phyloP scores from a whole-genome alignment of 2,797 vertebrate species.

The Scolopax bukidnonensis region DNA sequence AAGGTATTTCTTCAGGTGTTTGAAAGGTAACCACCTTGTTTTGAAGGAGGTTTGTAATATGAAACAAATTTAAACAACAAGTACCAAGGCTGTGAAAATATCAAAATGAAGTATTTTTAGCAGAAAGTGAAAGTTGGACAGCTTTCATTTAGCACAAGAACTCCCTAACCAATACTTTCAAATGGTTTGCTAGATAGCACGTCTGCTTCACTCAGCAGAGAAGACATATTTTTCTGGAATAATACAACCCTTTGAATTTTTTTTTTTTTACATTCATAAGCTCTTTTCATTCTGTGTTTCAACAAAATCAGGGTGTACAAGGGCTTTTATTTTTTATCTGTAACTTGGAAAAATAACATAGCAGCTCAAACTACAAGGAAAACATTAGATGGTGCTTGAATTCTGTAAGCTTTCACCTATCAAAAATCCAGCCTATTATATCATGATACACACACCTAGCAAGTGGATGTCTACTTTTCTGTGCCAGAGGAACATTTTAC shows the following conservation, averaged over 20 bases:
- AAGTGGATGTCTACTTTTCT: background rate
- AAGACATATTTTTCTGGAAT: constrained; percentile 47
- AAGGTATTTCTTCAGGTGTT: background rate
- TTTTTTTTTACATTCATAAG: constrained; percentile 18
- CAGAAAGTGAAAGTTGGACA: constrained; percentile 27
- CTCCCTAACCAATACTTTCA: constrained; percentile 21
- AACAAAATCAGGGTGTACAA: background rate
- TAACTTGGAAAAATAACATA: background rate
- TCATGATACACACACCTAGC: background rate
- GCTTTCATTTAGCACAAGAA: constrained; percentile 30
- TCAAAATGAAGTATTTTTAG: background rate
- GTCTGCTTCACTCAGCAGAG: constrained; percentile 1
- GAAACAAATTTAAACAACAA: background rate
- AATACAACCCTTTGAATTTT: background rate
- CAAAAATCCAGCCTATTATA: background rate
- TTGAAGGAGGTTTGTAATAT: background rate
- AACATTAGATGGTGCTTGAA: background rate
- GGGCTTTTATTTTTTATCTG: background rate
- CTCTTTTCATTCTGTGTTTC: background rate
- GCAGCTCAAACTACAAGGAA: background rate
- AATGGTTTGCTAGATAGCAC: constrained; percentile 19
- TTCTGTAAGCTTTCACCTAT: background rate
- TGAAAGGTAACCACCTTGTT: background rate
- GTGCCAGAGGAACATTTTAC: background rate
- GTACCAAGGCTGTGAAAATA: background rate